Base-by-base conservation (phyloP, 2,113 vertebrate species). In the Myiozetetes cayanensis region DNA sequence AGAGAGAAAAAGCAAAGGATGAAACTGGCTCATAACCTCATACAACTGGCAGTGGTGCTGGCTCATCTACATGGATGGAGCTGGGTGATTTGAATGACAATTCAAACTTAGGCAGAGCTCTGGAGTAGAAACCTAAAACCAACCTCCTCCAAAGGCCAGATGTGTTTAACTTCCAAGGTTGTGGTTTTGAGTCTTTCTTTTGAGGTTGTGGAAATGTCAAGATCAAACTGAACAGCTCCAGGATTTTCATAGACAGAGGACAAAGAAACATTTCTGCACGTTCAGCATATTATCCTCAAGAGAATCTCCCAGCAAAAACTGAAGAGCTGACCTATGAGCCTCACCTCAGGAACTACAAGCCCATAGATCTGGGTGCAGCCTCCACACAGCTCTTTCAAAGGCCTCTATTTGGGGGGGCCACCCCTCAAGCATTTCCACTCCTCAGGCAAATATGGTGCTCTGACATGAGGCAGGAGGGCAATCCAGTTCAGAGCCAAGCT, bases 41-140 rank as follows among this genome's bases (percentile, higher is more conserved):
- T 39, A 28, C 43, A 73, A 61, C 35, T 7, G 6, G 53, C 55
- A 87, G 62, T 0, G 0, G 70, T 44, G 31, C 70, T 82, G 77
- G 62, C 37, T 82, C 3, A 0, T 61, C 59, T 80, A 18, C 67
- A 43, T 25, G 55, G 46, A 87, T 30, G 37, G 61, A 93, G n/a
- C 56, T 33, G 49, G 15, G 25, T 66, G 77, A 85, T 79, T 85
- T 93, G 76, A 94, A 91, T 55, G 63, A 82, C 58, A 73, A 75
- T 50, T 70, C 67, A 76, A 71, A 61, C 62, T 94, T 76, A 76
- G 0, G 1, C 47, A 52, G 71, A 85, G 49, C 56, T 86, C 41
- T 17, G 1, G 25, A 89, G 30, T 61, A n/a, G 55, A 96, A 89
- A 90, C 50, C 58, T 83, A 95, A 96, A 73, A 4, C 74, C 12